phyloP scores from a whole-genome alignment of 2,888 invertebrate species.

The Mantis religiosa region DNA sequence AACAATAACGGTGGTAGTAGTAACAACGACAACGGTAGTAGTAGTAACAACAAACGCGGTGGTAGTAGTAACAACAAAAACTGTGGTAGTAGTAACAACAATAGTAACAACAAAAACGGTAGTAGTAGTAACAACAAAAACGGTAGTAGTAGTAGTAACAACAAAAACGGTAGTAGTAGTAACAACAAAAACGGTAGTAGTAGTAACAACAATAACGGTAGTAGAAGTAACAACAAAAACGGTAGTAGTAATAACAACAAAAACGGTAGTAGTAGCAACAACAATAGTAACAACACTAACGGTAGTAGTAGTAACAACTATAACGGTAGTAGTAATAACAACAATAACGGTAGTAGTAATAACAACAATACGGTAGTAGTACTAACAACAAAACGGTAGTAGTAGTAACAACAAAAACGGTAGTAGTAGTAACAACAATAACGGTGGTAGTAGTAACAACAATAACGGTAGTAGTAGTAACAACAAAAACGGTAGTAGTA shows the following conservation, averaged over 20 bases:
- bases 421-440: neutral
- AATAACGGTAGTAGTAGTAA: neutral
- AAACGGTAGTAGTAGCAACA: neutral
- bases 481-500: neutral
- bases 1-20: neutral
- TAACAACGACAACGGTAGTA: neutral
- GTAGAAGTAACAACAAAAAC: neutral
- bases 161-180: neutral
- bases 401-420: neutral
- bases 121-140: neutral
- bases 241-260: neutral
- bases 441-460: neutral
- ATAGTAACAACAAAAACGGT: neutral
- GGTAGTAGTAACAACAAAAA: too few species aligned
- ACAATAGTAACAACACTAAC: neutral
- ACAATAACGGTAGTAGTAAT: too few species aligned
- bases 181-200: too few species aligned
- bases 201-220: too few species aligned
- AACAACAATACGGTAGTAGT: too few species aligned
- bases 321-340: neutral
- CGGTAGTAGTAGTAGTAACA: neutral
- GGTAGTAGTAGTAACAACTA: neutral
- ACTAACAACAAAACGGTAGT: neutral
- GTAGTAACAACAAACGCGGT: too few species aligned
- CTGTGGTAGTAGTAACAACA: neutral